Evolutionary conservation across 2,888 invertebrate genomes (phyloP), one percentile per base, ranked within the genome.

Genomic region (Drosophila koepferae): DNA sequence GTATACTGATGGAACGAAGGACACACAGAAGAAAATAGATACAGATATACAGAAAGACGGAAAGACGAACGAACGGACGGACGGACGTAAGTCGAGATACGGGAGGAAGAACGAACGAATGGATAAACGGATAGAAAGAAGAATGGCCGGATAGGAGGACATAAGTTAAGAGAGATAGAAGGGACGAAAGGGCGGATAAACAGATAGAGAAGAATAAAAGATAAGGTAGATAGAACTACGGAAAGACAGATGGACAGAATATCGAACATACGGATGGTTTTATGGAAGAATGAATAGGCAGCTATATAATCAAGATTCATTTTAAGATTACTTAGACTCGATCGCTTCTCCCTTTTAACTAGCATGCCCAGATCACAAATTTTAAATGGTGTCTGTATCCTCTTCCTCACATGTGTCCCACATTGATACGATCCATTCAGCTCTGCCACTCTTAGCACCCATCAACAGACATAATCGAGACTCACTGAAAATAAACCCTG

Each of bases 321-420:
- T 0, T 23, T 4, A 38, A 23, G 1, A 16, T 0, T 4, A 16
- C 48, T 28, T 14, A 0, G 2, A 14, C 20, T 3, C n/a, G 0
- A 10, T n/a, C 10, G 2, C n/a, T 1, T 0, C 28, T 31, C 1
- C 4, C 2, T 28, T 4, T 5, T 0, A 49, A 49, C 6, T 10
- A 28, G 16, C 28, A n/a, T 31, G 2, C 10, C 31, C 31, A n/a
- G 0, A 0, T 1, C 1, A 2, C n/a, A 18, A 10, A 18, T 6
- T 31, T 31, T 6, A 0, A 31, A 31, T 5, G 6, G 10, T 10
- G 14, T 46, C 3, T 14, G 8, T 7, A 8, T 16, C 16, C 6
- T 7, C 16, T 3, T 8, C 14, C 20, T 5, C 2, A 7, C 2
- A 40, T 20, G 7, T 8, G 8, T 48, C 16, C 1, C 23, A 23